Conservation (phyloP, 2,797 vertebrate species). For the Sebastes trivittatus region DNA sequence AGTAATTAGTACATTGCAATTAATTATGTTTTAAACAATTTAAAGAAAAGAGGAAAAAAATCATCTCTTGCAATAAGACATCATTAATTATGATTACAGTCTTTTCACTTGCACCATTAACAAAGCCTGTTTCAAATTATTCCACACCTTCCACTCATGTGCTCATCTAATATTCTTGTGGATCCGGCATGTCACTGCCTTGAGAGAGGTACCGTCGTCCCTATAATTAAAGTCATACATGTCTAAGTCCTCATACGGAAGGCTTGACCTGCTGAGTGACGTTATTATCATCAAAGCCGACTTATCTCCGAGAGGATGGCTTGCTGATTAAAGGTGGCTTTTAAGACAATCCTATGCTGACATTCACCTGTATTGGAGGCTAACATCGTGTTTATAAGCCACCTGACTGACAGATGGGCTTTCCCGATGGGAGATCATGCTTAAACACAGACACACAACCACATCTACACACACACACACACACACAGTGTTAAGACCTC, state of each 20-base stretch:
- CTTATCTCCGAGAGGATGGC: constrained; percentile 48
- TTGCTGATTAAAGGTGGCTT: constrained; percentile 76
- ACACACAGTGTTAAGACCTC: constrained; percentile 21
- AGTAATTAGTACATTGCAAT: not conserved
- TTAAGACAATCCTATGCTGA: constrained; percentile 67
- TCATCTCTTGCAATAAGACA: not conserved
- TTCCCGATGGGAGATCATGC: constrained; percentile 1
- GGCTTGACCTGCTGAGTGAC: constrained; percentile 55
- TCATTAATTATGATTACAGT: not conserved
- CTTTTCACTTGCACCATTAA: not conserved
- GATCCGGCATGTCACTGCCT: not conserved
- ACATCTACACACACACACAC: not conserved
- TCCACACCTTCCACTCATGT: not conserved
- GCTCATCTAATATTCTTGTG: not conserved
- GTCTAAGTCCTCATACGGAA: constrained; percentile 53
- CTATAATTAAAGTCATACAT: constrained; percentile 66
- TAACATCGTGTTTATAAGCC: constrained; percentile 74
- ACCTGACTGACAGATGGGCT: constrained; percentile 60
- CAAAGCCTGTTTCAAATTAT: not conserved
- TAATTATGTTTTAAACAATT: not conserved
- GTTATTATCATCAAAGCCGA: constrained; percentile 69
- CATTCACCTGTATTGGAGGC: constrained; percentile 72
- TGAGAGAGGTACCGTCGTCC: constrained; percentile 12
- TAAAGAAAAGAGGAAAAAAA: not conserved
- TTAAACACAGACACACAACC: constrained; percentile 13